phyloP scores from a whole-genome alignment of 2,113 vertebrate species.

The Mesitornis unicolor region DNA sequence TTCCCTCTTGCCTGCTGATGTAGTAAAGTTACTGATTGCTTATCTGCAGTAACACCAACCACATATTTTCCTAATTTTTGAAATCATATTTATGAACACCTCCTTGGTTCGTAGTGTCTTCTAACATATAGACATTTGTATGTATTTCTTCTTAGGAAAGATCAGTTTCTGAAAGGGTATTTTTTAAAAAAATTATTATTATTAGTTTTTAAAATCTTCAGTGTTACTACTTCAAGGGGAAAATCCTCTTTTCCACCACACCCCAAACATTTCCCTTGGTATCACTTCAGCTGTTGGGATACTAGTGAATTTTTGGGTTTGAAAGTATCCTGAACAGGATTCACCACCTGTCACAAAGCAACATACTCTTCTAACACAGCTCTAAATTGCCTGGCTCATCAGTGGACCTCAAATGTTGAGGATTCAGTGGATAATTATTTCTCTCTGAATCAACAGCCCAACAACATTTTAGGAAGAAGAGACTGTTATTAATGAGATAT shows the following conservation, averaged over 20 bases:
- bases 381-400: not conserved
- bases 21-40: constrained; percentile 30
- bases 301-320: not conserved
- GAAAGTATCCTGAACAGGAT: not conserved
- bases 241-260: not conserved
- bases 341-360: not conserved
- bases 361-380: not conserved
- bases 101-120: not conserved
- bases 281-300: not conserved
- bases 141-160: not conserved
- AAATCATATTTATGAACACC: constrained; percentile 3
- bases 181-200: not conserved
- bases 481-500: not conserved
- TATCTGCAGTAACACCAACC: not conserved
- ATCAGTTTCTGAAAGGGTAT: not conserved
- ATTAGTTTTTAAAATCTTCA: not conserved
- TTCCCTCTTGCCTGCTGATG: constrained; percentile 37
- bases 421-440: not conserved
- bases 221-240: not conserved
- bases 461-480: not conserved
- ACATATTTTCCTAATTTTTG: not conserved
- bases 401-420: not conserved
- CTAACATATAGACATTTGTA: not conserved
- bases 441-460: not conserved
- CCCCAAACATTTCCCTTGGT: not conserved